phyloP scores from a whole-genome alignment of 2,797 vertebrate species.

The Diceros bicornis region DNA sequence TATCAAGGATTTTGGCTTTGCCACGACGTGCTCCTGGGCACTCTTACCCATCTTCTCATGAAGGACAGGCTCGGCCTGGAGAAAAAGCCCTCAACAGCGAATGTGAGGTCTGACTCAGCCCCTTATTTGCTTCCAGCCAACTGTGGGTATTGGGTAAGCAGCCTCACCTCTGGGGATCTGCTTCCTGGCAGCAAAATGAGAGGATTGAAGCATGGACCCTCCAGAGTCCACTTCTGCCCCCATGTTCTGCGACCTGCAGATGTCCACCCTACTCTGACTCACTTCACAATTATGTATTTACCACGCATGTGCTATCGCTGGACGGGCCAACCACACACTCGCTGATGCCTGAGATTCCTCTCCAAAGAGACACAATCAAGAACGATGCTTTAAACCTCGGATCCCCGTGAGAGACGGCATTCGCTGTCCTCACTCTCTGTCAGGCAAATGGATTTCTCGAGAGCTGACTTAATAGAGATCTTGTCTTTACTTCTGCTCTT shows the following conservation, averaged over 20 bases:
- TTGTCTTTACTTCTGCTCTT: background rate
- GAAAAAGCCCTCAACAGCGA: rapidly evolving
- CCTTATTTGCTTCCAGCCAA: background rate
- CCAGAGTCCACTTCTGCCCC: rapidly evolving
- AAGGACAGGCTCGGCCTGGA: background rate
- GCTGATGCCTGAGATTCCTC: background rate
- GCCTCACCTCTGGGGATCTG: background rate
- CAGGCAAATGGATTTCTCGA: background rate
- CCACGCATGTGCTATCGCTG: background rate
- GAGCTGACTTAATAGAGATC: background rate
- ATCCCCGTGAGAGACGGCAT: rapidly evolving
- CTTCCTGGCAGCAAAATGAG: background rate
- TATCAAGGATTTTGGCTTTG: background rate
- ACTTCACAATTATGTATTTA: background rate
- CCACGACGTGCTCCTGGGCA: rapidly evolving
- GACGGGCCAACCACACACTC: background rate
- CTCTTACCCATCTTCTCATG: too few relatives aligned
- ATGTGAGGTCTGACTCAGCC: rapidly evolving
- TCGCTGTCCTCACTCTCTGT: too few relatives aligned
- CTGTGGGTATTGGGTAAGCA: too few relatives aligned
- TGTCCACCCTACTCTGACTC: background rate
- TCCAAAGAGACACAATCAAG: background rate
- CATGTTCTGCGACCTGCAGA: background rate
- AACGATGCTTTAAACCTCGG: rapidly evolving
- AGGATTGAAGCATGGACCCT: background rate